Evolutionary conservation across 2,113 vertebrate species (phyloP).

Genomic region (Desmodus rotundus): DNA sequence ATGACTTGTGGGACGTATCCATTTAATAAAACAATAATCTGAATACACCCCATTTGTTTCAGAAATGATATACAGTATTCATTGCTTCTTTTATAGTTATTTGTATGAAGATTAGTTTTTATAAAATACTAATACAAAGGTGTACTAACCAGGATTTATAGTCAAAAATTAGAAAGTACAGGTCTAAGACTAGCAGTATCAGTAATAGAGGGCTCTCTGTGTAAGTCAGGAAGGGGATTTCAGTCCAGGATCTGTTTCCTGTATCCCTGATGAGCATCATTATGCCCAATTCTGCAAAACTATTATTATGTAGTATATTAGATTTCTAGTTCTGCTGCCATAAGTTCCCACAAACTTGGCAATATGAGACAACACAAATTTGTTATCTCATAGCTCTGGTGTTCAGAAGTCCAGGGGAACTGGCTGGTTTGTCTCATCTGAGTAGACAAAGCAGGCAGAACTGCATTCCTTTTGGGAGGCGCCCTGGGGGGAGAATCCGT

Average conservation of each 20-base stretch:
- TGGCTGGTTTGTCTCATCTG: not conserved
- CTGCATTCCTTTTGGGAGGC: not conserved
- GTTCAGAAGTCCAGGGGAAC: not conserved
- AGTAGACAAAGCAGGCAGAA: not conserved
- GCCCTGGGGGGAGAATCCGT: not conserved
- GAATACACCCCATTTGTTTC: not conserved
- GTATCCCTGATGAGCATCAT: not conserved
- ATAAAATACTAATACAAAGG: not conserved
- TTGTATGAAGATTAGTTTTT: not conserved
- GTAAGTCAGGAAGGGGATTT: not conserved
- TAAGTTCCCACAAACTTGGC: not conserved
- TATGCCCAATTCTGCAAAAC: not conserved
- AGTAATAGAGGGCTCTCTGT: not conserved
- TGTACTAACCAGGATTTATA: not conserved
- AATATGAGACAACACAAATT: not conserved
- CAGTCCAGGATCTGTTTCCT: not conserved
- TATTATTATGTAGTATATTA: not conserved
- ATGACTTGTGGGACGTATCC: not conserved
- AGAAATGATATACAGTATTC: not conserved
- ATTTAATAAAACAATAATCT: conserved; percentile 18
- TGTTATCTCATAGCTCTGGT: not conserved
- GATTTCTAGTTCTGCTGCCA: not conserved
- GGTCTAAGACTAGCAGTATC: not conserved
- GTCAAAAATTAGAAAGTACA: not conserved
- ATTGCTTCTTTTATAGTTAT: not conserved